Evolutionary conservation across 2,888 invertebrate species (phyloP).

Genomic region (Matsumyia berberina): DNA sequence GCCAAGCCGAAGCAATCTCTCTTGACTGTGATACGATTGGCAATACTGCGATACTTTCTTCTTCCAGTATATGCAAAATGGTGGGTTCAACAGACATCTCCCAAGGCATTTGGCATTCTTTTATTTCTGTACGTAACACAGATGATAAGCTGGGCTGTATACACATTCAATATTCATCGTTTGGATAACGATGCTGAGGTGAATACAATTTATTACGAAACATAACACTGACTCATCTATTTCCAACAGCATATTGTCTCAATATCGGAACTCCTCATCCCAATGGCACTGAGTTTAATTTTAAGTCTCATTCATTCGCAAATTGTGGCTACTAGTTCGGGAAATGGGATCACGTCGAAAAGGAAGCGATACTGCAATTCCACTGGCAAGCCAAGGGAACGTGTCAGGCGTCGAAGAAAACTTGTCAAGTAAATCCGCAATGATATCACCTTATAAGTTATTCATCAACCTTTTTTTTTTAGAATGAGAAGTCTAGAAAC

Average conservation of each 20-base stretch:
- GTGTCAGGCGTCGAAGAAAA: constrained; percentile 82
- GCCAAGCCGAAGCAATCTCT: constrained; percentile 97
- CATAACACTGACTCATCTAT: background rate
- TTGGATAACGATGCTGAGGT: constrained; percentile 77
- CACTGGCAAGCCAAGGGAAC: constrained; percentile 79
- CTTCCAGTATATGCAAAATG: constrained; percentile 94
- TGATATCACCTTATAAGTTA: background rate
- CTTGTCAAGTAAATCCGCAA: constrained; percentile 81
- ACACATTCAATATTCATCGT: constrained; percentile 82
- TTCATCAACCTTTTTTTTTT: background rate
- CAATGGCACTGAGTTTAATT: constrained; percentile 89
- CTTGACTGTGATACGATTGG: constrained; percentile 92
- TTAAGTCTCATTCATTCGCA: constrained; percentile 92
- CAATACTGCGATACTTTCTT: constrained; percentile 91
- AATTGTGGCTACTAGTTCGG: constrained; percentile 89
- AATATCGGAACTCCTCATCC: constrained; percentile 89
- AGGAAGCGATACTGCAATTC: constrained; percentile 81
- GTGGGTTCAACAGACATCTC: constrained; percentile 96
- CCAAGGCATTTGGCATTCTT: constrained; percentile 89
- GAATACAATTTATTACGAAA: background rate
- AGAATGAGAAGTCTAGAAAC: constrained; percentile 80
- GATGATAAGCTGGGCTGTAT: constrained; percentile 84
- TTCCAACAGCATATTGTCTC: constrained; percentile 85
- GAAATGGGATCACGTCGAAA: constrained; percentile 79
- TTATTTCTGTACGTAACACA: constrained; percentile 92